phyloP scores from a whole-genome alignment of 2,113 vertebrate species.

The Oryzias woworae region DNA sequence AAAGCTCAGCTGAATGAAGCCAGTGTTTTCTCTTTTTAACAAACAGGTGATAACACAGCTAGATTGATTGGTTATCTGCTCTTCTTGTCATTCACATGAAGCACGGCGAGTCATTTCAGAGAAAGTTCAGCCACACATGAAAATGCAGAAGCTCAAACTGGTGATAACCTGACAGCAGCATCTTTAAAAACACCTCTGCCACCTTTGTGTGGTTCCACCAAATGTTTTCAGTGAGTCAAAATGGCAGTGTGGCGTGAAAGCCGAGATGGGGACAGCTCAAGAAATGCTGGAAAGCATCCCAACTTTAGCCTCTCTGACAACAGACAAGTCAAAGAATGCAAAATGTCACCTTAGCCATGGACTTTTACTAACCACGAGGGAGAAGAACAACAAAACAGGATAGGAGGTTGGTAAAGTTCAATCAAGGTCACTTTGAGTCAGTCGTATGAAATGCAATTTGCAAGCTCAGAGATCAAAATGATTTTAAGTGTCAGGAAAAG shows the following conservation, averaged over 20 bases:
- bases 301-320: neutral
- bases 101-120: constrained; percentile 13
- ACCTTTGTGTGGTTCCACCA: neutral
- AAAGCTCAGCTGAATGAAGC: constrained; percentile 36
- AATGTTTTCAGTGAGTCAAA: neutral
- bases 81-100: constrained; percentile 16
- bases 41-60: constrained; percentile 25
- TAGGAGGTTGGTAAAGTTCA: constrained; percentile 6
- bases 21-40: constrained; percentile 51
- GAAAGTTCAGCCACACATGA: constrained; percentile 2
- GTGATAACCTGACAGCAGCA: constrained; percentile 4
- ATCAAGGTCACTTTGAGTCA: neutral
- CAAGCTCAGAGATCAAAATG: constrained; percentile 5
- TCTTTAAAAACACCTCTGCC: neutral
- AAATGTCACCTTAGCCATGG: constrained; percentile 22
- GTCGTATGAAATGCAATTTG: constrained; percentile 12
- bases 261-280: constrained; percentile 1
- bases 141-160: constrained; percentile 3
- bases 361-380: constrained; percentile 34
- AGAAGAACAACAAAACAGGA: constrained; percentile 8
- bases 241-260: neutral
- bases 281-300: constrained; percentile 1
- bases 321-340: constrained; percentile 3
- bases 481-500: constrained; percentile 9
- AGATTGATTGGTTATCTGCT: constrained; percentile 18